Evolutionary conservation across 2,888 invertebrate species (phyloP).

Genomic region (Pristionchus arcanus): DNA sequence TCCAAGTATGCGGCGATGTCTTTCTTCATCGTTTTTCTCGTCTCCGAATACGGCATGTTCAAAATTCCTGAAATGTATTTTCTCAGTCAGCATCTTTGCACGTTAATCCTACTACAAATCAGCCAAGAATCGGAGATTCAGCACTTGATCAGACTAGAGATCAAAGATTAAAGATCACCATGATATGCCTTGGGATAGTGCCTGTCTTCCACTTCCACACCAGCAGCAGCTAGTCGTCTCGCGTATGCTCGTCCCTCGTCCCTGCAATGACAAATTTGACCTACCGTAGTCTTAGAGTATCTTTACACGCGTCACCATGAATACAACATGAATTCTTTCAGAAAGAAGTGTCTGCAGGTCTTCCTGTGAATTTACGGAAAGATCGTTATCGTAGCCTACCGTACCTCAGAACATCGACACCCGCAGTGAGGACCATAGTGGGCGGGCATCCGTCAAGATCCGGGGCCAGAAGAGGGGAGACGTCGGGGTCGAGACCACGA

Average conservation of each 20-base stretch:
- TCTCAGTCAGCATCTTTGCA: background rate
- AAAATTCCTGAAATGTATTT: slow-evolving; percentile 38
- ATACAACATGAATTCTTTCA: too few relatives aligned
- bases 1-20: slow-evolving; percentile 47
- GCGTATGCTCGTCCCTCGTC: slow-evolving; percentile 80
- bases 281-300: too few relatives aligned
- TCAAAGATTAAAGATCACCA: slow-evolving; percentile 59
- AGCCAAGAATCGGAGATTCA: too few relatives aligned
- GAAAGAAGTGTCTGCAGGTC: too few relatives aligned
- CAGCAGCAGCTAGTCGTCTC: slow-evolving; percentile 71
- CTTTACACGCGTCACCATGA: too few relatives aligned
- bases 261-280: background rate
- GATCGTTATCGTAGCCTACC: background rate
- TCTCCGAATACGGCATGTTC: slow-evolving; percentile 47
- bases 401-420: slow-evolving; percentile 78
- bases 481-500: slow-evolving; percentile 64
- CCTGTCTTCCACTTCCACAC: slow-evolving; percentile 70
- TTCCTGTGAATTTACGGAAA: too few relatives aligned
- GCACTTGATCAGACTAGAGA: background rate
- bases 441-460: slow-evolving; percentile 73
- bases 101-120: background rate
- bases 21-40: slow-evolving; percentile 39
- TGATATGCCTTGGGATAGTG: slow-evolving; percentile 63
- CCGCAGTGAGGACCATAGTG: slow-evolving; percentile 78
- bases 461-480: slow-evolving; percentile 77